Evolutionary conservation across 1,140 invertebrate species (phyloP), one percentile per base, ranked within the genome.

Genomic region (Leptinotarsa defecta): DNA sequence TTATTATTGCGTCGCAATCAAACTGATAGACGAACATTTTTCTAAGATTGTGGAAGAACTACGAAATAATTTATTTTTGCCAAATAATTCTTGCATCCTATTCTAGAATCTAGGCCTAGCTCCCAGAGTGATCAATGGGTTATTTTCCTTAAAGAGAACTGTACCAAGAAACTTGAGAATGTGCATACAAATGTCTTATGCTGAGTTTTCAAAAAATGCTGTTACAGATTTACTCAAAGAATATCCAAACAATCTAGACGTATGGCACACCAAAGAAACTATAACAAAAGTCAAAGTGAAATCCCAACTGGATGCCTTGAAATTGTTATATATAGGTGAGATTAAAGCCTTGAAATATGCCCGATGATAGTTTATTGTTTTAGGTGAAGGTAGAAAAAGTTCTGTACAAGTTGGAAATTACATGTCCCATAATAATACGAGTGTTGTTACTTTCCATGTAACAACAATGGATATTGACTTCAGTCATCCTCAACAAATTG

Each of bases 41-140:
- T 34, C 0, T 6, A 8, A 34, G 27, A 27, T 27, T 27, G 27
- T 27, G 27, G 27, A 27, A 27, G 6, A 34, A 34, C 34, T 5
- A 3, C 8, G 34, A 11, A 11, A 43, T 43, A 8, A 43, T 57
- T 57, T 57, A 57, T 57, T 57, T 57, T 1, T 65, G 19, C 20
- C 22, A 11, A 65, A 24, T 62, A 20, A 11, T 3, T 19, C 61
- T 65, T 65, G 15, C 64, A 65, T 13, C 49, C 4, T 62, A 63
- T 75, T 74, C 73, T 48, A 82, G 82, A 77, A 83, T 65, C 81
- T 81, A 69, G 83, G 83, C 5, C 74, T 83, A 13, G 49, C 78
- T 13, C 81, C 83, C 15, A 74, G 83, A 74, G 20, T 78, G 13
- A 76, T 80, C 52, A 57, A 75, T 15, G 71, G 79, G 49, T 68